Evolutionary conservation across 2,797 vertebrate genomes (phyloP).

Genomic region (Perdix hodgsoniae): DNA sequence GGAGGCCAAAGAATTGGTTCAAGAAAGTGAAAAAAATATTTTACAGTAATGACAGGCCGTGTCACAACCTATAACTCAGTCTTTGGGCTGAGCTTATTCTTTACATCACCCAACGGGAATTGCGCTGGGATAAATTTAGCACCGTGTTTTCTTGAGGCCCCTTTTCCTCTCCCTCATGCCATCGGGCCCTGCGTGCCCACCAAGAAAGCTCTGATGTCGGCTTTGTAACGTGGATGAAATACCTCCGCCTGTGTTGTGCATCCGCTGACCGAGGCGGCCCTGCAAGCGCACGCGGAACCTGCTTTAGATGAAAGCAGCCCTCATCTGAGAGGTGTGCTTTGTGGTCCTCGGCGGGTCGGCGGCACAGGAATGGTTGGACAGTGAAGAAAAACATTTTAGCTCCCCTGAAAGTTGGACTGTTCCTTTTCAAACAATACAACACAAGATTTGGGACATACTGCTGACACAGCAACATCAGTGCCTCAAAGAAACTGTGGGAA

Average conservation of each 20-base stretch:
- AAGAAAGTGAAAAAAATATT: neutral
- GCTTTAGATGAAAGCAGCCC: constrained; percentile 19
- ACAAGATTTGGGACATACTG: constrained; percentile 71
- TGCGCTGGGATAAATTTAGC: neutral
- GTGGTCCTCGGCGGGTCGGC: constrained; percentile 46
- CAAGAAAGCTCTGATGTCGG: neutral
- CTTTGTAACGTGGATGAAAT: neutral
- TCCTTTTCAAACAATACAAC: constrained; percentile 76
- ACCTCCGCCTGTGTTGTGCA: neutral
- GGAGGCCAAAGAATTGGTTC: neutral
- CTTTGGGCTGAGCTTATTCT: constrained; percentile 24
- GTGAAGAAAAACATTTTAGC: constrained; percentile 73
- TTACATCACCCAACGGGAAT: constrained; percentile 46
- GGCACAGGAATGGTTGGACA: constrained; percentile 59
- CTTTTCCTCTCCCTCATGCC: constrained; percentile 11
- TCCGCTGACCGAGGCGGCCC: neutral
- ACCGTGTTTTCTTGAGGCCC: neutral
- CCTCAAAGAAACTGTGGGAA: constrained; percentile 86
- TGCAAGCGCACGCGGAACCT: neutral
- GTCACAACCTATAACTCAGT: neutral
- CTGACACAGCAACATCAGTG: constrained; percentile 81
- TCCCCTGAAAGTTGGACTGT: constrained; percentile 74
- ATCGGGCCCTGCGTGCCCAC: neutral
- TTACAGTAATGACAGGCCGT: constrained; percentile 13
- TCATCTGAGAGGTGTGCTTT: constrained; percentile 34